Evolutionary conservation across 2,888 invertebrate genomes (phyloP), one percentile per base, ranked within the genome.

Genomic region (Melanotus villosus): DNA sequence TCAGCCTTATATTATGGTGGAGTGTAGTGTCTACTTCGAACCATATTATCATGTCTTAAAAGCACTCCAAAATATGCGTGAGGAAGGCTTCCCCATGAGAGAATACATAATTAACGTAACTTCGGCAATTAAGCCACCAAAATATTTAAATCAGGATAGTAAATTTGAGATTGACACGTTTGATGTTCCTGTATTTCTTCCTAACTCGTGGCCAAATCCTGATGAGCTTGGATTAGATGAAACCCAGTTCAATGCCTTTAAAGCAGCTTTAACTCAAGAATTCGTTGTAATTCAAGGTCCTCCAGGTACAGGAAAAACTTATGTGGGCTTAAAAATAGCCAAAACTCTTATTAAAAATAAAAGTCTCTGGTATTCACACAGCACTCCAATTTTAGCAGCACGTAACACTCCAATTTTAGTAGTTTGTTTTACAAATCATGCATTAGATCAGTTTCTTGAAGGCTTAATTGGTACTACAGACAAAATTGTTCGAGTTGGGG

Each of bases 301-400:
- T 0, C 95, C 96, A 0, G 96, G 96, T 1, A 95, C 95, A 0
- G 96, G 95, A 0, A 96, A 95, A 86, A 95, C 95, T 0, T 92
- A 88, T 81, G 82, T 95, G 69, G 95, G 95, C 0, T 84, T 93
- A 26, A 91, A 92, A 87, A 89, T 96, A 16, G 90, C 92, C 0
- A 86, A 90, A 63, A 88, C 89, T 0, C 80, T 96, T 21, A 81
- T 95, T 1, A 83, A 87, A 67, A 94, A 93, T 80, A 73, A 75
- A 10, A 23, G 72, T 0, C 26, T 72, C 1, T 87, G 87, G 87
- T 80, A 80, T 23, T 85, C n/a, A n/a, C n/a, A 50, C 16, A 10
- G 26, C 4, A 79, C 86, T 1, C 92, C 93, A 0, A 91, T 95
- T 81, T 84, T 95, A 7, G 86, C 96, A 0, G 90, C n/a, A n/a